Conservation (phyloP, 2,888 invertebrate genomes). For the Neoitamus cyanurus region DNA sequence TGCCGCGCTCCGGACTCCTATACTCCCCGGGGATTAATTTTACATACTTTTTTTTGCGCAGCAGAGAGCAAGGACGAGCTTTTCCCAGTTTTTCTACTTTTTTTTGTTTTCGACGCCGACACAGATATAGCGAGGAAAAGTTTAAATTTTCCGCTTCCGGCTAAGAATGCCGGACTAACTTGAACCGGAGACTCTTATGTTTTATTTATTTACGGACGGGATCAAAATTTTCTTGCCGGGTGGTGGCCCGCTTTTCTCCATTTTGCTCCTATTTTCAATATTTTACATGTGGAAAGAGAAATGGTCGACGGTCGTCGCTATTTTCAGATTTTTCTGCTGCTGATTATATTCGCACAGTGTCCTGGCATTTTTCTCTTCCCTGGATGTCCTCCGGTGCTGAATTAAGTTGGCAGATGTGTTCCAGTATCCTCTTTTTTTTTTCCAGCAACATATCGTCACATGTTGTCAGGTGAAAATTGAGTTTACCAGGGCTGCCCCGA, state of each 20-base stretch:
- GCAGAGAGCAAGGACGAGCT: not conserved
- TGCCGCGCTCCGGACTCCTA: not conserved
- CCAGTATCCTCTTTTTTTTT: not conserved
- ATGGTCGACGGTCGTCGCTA: not conserved
- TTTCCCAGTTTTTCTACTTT: not conserved
- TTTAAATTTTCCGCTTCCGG: slow-evolving; percentile 40
- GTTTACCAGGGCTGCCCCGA: not conserved
- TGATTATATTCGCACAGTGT: not conserved
- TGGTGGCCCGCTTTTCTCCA: not conserved
- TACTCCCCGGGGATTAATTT: slow-evolving; percentile 24
- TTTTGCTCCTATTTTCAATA: not conserved
- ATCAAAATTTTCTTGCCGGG: slow-evolving; percentile 12
- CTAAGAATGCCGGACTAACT: slow-evolving; percentile 13
- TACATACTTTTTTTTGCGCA: slow-evolving; percentile 17
- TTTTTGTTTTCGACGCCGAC: not conserved
- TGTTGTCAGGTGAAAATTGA: not conserved
- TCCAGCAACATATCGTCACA: not conserved
- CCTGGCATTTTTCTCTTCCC: not conserved
- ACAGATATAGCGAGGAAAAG: slow-evolving; percentile 22
- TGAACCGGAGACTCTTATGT: slow-evolving; percentile 32
- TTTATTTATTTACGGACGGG: slow-evolving; percentile 29
- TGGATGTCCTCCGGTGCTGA: not conserved
- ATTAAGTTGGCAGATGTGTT: not conserved
- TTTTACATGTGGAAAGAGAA: not conserved
- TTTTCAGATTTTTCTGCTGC: not conserved